phyloP scores from a whole-genome alignment of 2,797 vertebrate genomes.

The Danionella dracula region DNA sequence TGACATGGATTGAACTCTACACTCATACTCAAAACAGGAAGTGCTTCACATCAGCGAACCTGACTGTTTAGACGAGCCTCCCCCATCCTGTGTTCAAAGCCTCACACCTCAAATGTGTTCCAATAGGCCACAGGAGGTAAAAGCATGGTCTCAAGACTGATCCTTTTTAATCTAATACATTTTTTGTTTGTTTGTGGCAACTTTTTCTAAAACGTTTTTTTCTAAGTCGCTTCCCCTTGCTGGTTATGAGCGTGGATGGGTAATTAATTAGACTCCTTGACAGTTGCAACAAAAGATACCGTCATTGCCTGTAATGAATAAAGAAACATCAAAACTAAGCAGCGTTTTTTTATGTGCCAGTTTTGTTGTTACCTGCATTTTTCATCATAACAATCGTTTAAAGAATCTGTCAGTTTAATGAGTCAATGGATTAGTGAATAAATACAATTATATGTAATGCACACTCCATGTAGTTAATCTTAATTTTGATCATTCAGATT shows the following conservation, averaged over 20 bases:
- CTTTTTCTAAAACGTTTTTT: neutral
- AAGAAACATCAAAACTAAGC: too few relatives aligned
- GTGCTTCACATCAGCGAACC: constrained; percentile 79
- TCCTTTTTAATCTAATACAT: neutral
- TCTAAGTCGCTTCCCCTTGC: too few relatives aligned
- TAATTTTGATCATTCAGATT: too few relatives aligned
- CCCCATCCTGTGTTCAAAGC: constrained; percentile 65
- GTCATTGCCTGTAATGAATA: neutral
- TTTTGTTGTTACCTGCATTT: too few relatives aligned
- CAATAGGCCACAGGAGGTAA: constrained; percentile 85
- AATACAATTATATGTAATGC: too few relatives aligned
- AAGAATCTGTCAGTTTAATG: too few relatives aligned
- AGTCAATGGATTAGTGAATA: too few relatives aligned
- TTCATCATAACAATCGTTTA: too few relatives aligned
- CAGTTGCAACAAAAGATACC: neutral
- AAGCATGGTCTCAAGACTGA: constrained; percentile 26
- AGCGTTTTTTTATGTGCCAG: too few relatives aligned
- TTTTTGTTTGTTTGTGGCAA: constrained; percentile 34
- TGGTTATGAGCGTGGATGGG: too few relatives aligned
- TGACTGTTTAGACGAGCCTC: constrained; percentile 71
- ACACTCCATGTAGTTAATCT: too few relatives aligned
- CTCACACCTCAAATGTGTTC: constrained; percentile 69
- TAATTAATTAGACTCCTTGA: neutral
- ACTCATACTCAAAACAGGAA: constrained; percentile 71
- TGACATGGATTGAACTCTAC: neutral